Evolutionary conservation across 1,140 invertebrate genomes (phyloP).

Genomic region (Vanessa tameamea): DNA sequence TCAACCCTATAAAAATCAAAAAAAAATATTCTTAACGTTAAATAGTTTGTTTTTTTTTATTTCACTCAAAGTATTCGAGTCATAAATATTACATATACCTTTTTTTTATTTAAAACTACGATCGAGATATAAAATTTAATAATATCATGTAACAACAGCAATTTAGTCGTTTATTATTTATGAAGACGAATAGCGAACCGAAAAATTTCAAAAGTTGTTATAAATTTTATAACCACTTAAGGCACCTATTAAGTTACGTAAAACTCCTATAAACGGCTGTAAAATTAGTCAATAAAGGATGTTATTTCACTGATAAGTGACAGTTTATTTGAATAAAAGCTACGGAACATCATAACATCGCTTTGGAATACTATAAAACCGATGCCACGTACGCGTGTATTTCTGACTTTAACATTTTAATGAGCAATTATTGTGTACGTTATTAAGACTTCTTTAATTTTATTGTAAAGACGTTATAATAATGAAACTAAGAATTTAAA

Average conservation of each 20-base stretch:
- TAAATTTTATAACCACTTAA: slow-evolving; percentile 42
- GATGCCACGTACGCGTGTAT: neutral
- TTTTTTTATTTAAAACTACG: slow-evolving; percentile 4
- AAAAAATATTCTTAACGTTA: no score
- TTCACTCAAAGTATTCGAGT: neutral
- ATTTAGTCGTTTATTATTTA: slow-evolving; percentile 36
- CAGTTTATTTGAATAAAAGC: slow-evolving; percentile 36
- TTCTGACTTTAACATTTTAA: neutral
- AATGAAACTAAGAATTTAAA: no score
- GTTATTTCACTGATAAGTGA: slow-evolving; percentile 39
- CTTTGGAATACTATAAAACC: slow-evolving; percentile 30
- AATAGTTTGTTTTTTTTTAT: no score
- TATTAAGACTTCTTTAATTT: neutral
- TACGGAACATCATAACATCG: slow-evolving; percentile 28
- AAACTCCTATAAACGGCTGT: slow-evolving; percentile 38
- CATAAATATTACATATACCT: slow-evolving; percentile 10
- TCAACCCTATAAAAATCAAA: no score
- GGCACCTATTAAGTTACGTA: slow-evolving; percentile 38
- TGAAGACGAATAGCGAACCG: slow-evolving; percentile 31
- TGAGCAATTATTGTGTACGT: neutral
- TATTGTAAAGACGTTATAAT: neutral
- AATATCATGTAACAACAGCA: slow-evolving; percentile 15
- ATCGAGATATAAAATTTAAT: slow-evolving; percentile 15
- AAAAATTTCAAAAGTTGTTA: slow-evolving; percentile 38
- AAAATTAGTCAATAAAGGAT: slow-evolving; percentile 45